Percentiles rank a stretch among this genome's conserved stretches.
Conservation (phyloP, 92 coral and sea anemone genomes). For the Palythoa grandiflora region DNA sequence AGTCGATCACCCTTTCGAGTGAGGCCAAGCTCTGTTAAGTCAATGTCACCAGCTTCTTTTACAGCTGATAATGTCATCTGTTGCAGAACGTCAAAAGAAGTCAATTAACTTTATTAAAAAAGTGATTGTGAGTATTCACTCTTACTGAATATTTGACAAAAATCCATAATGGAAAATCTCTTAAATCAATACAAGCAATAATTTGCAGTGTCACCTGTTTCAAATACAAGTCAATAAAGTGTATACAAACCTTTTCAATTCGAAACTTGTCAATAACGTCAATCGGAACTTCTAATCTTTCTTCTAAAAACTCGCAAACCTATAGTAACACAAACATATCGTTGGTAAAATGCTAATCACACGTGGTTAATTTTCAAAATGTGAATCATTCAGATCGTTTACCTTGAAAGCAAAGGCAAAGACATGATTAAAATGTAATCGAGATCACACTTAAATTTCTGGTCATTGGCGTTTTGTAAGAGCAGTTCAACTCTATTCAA, state of each 20-base stretch:
- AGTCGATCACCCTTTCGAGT: slow-evolving; percentile 52
- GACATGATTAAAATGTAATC: background rate
- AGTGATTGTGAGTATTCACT: background rate
- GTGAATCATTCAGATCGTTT: background rate
- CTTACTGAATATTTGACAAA: slow-evolving; percentile 12
- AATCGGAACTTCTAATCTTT: background rate
- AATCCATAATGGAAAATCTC: background rate
- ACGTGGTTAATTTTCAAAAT: background rate
- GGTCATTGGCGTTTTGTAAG: background rate
- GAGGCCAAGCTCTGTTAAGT: slow-evolving; percentile 46
- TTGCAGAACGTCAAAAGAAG: slow-evolving; percentile 21
- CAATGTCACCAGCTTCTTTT: slow-evolving; percentile 53
- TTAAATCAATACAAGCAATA: background rate
- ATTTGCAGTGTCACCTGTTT: background rate
- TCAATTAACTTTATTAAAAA: slow-evolving; percentile 10
- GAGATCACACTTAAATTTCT: background rate
- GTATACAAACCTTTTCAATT: background rate
- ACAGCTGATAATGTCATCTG: slow-evolving; percentile 53
- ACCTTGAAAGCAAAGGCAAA: background rate
- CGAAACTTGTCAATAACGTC: background rate
- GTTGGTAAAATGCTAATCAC: background rate
- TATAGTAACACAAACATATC: background rate
- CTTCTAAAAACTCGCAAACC: background rate
- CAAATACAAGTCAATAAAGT: background rate
- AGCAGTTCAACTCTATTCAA: background rate